These are phyloP conservation scores for Ctenosaura bakeri DNA, from an alignment of 2,797 vertebrate genomes.

Conservation along the genomic window DNA sequence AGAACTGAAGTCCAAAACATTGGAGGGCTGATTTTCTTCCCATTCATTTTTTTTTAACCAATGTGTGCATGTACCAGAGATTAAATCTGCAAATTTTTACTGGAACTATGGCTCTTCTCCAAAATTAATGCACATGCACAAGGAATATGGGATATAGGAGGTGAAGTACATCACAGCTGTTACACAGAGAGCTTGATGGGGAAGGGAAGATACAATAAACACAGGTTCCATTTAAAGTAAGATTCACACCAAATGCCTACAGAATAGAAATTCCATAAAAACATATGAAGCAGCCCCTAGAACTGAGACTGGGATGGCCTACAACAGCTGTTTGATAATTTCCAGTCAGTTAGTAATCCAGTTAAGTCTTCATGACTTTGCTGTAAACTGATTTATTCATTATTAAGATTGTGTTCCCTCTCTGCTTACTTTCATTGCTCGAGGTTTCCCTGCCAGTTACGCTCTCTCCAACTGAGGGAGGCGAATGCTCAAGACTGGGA, in stretches of 20 bases:
- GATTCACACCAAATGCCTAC: not conserved
- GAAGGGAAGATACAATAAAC: too few relatives aligned
- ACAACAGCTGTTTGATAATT: not conserved
- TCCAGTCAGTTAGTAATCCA: not conserved
- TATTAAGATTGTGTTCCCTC: constrained; percentile 14
- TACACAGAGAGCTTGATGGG: not conserved
- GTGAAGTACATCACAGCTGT: not conserved
- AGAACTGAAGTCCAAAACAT: too few relatives aligned
- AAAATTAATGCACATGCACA: not conserved
- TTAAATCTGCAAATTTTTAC: too few relatives aligned
- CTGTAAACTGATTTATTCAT: constrained; percentile 16
- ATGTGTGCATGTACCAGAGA: too few relatives aligned
- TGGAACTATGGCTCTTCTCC: not conserved
- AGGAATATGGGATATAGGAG: not conserved
- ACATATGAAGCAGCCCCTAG: too few relatives aligned
- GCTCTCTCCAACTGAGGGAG: not conserved
- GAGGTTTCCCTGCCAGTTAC: not conserved
- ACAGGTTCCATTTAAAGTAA: not conserved
- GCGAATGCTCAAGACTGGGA: not conserved
- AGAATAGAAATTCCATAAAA: not conserved
- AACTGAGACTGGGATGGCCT: not conserved
- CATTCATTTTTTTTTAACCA: too few relatives aligned
- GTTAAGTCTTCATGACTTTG: not conserved
- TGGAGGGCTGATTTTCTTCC: too few relatives aligned
- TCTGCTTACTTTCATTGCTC: not conserved